Percentiles rank a stretch among this genome's conserved stretches.
phyloP scores from a whole-genome alignment of 1,140 invertebrate species.

The Phthorimaea operculella region DNA sequence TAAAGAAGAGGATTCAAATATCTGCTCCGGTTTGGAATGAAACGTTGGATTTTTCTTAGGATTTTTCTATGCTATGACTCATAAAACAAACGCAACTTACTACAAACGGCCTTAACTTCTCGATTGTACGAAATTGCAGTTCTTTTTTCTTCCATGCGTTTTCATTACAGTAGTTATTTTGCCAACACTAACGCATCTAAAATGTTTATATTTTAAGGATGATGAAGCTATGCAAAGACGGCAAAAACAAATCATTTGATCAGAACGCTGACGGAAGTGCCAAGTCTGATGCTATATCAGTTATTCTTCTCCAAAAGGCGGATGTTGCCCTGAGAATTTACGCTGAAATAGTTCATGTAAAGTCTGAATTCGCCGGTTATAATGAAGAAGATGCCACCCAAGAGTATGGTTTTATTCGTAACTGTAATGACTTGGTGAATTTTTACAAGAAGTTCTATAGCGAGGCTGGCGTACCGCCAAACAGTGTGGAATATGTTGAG shows the following conservation, averaged over 20 bases:
- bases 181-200: too few species aligned
- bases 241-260: conserved; percentile 87
- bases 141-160: too few species aligned
- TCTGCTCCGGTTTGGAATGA: too few species aligned
- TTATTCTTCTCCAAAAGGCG: conserved; percentile 83
- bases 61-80: too few species aligned
- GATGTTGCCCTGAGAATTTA: conserved; percentile 79
- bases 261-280: conserved; percentile 75
- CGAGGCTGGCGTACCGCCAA: conserved; percentile 72
- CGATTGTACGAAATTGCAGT: too few species aligned
- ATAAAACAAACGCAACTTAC: too few species aligned
- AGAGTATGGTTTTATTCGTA: conserved; percentile 64
- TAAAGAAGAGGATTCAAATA: too few species aligned
- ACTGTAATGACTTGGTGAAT: conserved; percentile 58
- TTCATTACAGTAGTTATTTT: too few species aligned
- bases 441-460: conserved; percentile 73
- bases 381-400: conserved; percentile 15
- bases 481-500: conserved; percentile 76
- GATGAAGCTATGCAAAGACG: conserved; percentile 76
- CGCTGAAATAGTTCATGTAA: conserved; percentile 74
- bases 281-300: conserved; percentile 76
- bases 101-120: too few species aligned
- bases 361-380: conserved; percentile 62
- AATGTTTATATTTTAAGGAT: conserved; percentile 42
- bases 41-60: too few species aligned